phyloP scores from a whole-genome alignment of 2,113 vertebrate species.

The Alexandromys fortis region DNA sequence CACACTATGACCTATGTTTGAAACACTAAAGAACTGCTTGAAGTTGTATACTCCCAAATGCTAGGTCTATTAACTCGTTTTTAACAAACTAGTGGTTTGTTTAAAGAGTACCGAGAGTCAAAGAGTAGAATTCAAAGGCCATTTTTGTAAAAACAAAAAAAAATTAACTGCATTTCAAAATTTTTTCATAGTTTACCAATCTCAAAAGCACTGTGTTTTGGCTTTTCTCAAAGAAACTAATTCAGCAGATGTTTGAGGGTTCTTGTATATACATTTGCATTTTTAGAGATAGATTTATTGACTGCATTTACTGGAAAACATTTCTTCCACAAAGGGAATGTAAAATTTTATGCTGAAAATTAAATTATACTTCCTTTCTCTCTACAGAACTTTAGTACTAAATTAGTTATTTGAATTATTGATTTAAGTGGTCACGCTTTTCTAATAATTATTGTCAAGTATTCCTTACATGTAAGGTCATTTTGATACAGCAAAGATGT shows the following conservation, averaged over 20 bases:
- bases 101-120: neutral
- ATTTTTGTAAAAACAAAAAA: conserved; percentile 24
- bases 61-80: neutral
- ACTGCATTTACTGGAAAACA: conserved; percentile 60
- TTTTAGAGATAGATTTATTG: conserved; percentile 71
- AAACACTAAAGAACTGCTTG: neutral
- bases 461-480: conserved; percentile 35
- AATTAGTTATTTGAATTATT: conserved; percentile 60
- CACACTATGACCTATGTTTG: neutral
- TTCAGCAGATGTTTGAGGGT: conserved; percentile 57
- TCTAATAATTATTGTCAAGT: conserved; percentile 28
- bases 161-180: conserved; percentile 64
- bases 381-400: conserved; percentile 48
- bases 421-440: conserved; percentile 41
- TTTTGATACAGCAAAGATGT: conserved; percentile 12
- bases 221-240: conserved; percentile 66
- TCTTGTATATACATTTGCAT: conserved; percentile 55
- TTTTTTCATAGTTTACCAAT: conserved; percentile 59
- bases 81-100: neutral
- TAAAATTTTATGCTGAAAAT: conserved; percentile 65
- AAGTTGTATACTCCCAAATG: neutral
- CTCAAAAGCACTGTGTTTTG: conserved; percentile 58
- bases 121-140: conserved; percentile 36
- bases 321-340: conserved; percentile 31
- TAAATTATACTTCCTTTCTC: conserved; percentile 12